These are phyloP conservation scores for Mimumesa dahlbomi DNA, from an alignment of 2,888 invertebrate genomes.

Conservation along the genomic window DNA sequence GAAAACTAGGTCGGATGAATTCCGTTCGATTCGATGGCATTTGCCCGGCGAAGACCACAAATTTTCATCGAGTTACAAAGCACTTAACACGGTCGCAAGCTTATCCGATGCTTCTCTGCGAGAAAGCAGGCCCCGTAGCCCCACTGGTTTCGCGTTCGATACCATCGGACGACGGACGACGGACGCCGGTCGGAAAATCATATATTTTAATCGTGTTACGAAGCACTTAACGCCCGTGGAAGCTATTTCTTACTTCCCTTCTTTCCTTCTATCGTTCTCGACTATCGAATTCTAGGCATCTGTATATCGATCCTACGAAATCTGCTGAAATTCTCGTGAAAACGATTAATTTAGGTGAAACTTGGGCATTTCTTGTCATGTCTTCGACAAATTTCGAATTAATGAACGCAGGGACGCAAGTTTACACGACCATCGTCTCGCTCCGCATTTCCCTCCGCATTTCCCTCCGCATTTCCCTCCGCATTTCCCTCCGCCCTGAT, in stretches of 20 bases:
- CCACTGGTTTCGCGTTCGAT: constrained; percentile 11
- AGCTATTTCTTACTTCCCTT: constrained; percentile 50
- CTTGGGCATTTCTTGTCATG: no score
- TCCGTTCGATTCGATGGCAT: background rate
- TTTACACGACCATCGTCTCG: no score
- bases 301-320: background rate
- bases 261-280: no score
- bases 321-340: background rate
- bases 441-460: no score
- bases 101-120: constrained; percentile 23
- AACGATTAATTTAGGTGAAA: no score
- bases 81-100: constrained; percentile 41
- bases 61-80: constrained; percentile 50
- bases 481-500: no score
- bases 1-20: background rate
- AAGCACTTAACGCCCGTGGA: constrained; percentile 54
- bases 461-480: no score
- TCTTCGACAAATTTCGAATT: no score
- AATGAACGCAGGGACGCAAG: no score
- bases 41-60: constrained; percentile 24
- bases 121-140: background rate
- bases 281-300: no score
- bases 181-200: constrained; percentile 29
- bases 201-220: constrained; percentile 58
- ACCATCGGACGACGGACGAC: constrained; percentile 19